Base-by-base conservation (phyloP, 2,888 invertebrate genomes). In the Bombylius discolor region DNA sequence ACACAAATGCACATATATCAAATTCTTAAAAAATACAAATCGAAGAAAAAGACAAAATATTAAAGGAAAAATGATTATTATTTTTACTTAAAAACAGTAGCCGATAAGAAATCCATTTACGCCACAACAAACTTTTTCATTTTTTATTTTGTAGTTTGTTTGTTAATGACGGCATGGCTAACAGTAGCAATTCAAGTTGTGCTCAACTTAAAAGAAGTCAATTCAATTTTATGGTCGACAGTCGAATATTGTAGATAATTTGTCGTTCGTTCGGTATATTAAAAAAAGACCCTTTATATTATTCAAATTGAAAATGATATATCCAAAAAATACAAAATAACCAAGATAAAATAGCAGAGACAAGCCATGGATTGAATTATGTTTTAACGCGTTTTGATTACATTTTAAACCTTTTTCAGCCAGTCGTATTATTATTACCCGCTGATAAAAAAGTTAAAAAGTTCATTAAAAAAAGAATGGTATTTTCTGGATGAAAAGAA, bases 31-130 rank as follows among this genome's bases (percentile, higher is more conserved):
- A 23, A 23, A 23, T 23, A 23, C 23, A 23, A 23, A 23, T 23
- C 23, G 3, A 23, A 23, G 23, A 23, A 23, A 23, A 23, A 23
- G 23, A 23, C 23, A 23, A 23, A 23, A 23, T 23, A 23, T 2
- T 23, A 23, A 23, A 23, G 23, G 3, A 23, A 23, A 23, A 23
- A 23, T 23, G 1, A 23, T 23, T 3, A 23, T 23, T 23, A 6
- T 42, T 42, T 42, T 42, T 23, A 23, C 39, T 8, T 47, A 13
- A 49, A 52, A 56, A 48, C 70, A 64, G 70, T 70, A 69, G 69
- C 68, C 65, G 62, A 66, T 65, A 64, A 70, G 66, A 65, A 65
- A 65, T 67, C 67, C 67, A 68, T 69, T 69, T 54, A 36, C 39
- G 39, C 53, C 49, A 54, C 47, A 34, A 49, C 33, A 54, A 23